Conservation (phyloP, 2,113 vertebrate species). For the Phalacrocorax carbo region DNA sequence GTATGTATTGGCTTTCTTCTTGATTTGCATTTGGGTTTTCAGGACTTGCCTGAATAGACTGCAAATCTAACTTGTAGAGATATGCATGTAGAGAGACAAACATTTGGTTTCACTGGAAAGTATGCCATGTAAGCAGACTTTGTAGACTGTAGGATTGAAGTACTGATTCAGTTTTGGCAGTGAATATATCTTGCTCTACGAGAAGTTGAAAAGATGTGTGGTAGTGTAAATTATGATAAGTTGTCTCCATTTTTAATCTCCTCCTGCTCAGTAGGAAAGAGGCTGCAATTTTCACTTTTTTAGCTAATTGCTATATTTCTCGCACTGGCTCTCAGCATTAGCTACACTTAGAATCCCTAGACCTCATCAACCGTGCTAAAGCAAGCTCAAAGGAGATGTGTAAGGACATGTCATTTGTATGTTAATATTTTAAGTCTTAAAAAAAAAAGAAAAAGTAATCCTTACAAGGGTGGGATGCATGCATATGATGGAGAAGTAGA, state of each 20-base stretch:
- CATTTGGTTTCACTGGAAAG: neutral
- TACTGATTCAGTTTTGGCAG: neutral
- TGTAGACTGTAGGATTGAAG: neutral
- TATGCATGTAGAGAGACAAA: neutral
- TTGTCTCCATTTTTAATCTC: neutral
- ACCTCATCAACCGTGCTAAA: neutral
- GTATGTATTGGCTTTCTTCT: neutral
- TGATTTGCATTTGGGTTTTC: neutral
- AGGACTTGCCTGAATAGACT: neutral
- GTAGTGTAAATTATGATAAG: neutral
- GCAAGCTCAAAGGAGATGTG: neutral
- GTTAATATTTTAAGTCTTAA: neutral
- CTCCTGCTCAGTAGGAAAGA: neutral
- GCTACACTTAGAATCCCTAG: neutral
- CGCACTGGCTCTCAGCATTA: neutral
- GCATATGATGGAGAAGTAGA: neutral
- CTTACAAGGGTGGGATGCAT: neutral
- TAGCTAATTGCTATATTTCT: constrained; percentile 7
- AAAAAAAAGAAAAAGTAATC: neutral
- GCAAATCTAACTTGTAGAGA: neutral
- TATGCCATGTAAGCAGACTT: neutral
- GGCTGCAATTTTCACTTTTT: neutral
- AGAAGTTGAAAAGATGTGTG: neutral
- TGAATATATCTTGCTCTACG: neutral
- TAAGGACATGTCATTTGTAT: neutral